A percentile compares a stretch with the other conserved stretches of the same genome.
These are phyloP conservation scores for Lithobates pipiens DNA, from an alignment of 2,797 vertebrate species.

Conservation along the genomic window DNA sequence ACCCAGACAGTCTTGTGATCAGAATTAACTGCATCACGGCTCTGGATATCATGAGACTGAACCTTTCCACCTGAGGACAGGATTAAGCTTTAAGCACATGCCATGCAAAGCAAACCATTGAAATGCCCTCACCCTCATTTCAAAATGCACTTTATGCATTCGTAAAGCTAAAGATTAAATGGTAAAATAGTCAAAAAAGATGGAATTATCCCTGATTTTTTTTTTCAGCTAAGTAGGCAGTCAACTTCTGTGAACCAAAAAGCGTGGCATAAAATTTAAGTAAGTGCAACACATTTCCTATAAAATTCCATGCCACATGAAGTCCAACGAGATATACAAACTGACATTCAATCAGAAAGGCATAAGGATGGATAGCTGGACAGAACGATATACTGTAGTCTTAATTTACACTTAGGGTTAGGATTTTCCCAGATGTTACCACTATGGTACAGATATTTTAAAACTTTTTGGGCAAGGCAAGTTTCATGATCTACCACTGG, in stretches of 20 bases:
- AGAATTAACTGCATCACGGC: slow-evolving; percentile 46
- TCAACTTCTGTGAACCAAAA: not conserved
- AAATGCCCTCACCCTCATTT: not conserved
- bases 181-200: no score
- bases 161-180: no score
- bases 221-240: no score
- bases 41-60: slow-evolving; percentile 54
- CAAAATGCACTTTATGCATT: not conserved
- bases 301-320: not conserved
- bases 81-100: slow-evolving; percentile 14
- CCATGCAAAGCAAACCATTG: not conserved
- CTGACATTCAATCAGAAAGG: not conserved
- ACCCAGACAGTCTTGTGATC: slow-evolving; percentile 57
- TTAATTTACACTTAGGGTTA: no score
- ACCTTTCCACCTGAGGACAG: slow-evolving; percentile 14
- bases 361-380: not conserved
- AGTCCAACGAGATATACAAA: not conserved
- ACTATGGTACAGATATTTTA: no score
- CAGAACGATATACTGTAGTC: not conserved
- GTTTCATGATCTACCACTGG: no score
- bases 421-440: no score
- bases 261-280: no score
- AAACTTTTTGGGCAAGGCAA: no score
- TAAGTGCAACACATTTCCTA: no score
- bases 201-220: not conserved